A percentile compares a stretch with the other conserved stretches of the same genome.
Evolutionary conservation across 92 coral and sea anemone species (phyloP).

Genomic region (Paramuricea clavata): DNA sequence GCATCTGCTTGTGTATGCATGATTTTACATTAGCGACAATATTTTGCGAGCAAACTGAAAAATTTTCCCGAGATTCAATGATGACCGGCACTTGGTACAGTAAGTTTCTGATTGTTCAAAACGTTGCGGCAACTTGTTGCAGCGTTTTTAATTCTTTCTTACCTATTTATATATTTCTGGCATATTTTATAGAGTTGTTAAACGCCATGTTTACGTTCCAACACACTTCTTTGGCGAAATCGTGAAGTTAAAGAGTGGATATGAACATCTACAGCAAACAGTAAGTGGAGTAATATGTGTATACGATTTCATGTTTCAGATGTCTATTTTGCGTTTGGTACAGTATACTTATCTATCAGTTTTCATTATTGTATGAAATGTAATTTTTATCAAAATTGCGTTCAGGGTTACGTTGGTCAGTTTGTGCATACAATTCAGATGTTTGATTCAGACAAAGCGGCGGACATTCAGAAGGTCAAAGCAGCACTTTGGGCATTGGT

Average conservation of each 20-base stretch:
- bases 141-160: too few relatives aligned
- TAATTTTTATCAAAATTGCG: not conserved
- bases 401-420: slow-evolving; percentile 86
- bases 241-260: slow-evolving; percentile 94
- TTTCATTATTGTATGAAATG: not conserved
- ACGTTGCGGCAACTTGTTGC: too few relatives aligned
- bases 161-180: not conserved
- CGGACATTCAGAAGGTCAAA: slow-evolving; percentile 79
- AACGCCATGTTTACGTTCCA: slow-evolving; percentile 77
- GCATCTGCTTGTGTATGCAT: not conserved
- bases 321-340: too few relatives aligned
- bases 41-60: not conserved
- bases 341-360: not conserved
- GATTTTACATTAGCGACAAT: too few relatives aligned
- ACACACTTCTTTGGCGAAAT: slow-evolving; percentile 94
- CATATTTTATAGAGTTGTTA: slow-evolving; percentile 21
- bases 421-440: slow-evolving; percentile 82
- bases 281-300: slow-evolving; percentile 43
- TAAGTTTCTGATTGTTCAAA: too few relatives aligned
- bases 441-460: slow-evolving; percentile 78
- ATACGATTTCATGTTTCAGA: too few relatives aligned
- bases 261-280: slow-evolving; percentile 86
- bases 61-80: not conserved
- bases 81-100: too few relatives aligned
- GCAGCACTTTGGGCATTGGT: slow-evolving; percentile 99